phyloP scores from a whole-genome alignment of 2,888 invertebrate genomes.

The Desoria tigrina region DNA sequence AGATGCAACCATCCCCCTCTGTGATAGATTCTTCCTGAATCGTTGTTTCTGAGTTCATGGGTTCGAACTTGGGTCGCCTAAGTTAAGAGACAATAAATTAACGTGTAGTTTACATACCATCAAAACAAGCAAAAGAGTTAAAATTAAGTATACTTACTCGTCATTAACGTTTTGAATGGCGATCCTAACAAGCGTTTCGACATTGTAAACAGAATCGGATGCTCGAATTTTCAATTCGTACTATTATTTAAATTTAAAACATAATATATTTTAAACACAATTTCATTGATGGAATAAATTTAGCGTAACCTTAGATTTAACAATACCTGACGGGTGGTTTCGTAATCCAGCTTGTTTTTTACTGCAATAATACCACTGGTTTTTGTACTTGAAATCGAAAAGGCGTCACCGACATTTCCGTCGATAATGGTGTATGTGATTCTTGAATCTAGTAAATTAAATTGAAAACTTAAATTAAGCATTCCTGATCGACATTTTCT shows the following conservation, averaged over 20 bases:
- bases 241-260: conserved; percentile 57
- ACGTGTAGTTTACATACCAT: too few relatives aligned
- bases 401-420: conserved; percentile 83
- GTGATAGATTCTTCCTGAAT: conserved; percentile 74
- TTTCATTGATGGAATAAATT: conserved; percentile 25
- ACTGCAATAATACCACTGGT: conserved; percentile 83
- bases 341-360: conserved; percentile 76
- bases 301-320: conserved; percentile 2
- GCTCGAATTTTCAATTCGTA: conserved; percentile 81
- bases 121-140: too few relatives aligned
- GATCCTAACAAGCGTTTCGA: conserved; percentile 79
- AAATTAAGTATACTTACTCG: too few relatives aligned
- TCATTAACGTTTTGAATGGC: conserved; percentile 37
- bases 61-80: conserved; percentile 72
- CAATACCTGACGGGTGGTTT: conserved; percentile 68
- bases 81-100: too few relatives aligned
- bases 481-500: background rate
- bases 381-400: conserved; percentile 70
- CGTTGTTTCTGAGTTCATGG: conserved; percentile 67
- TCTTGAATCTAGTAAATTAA: conserved; percentile 65
- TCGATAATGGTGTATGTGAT: conserved; percentile 83
- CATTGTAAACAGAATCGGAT: conserved; percentile 80
- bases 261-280: background rate
- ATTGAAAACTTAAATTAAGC: background rate
- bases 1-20: conserved; percentile 71